Base-by-base conservation (phyloP, 2,797 vertebrate genomes). In the Labroides dimidiatus region DNA sequence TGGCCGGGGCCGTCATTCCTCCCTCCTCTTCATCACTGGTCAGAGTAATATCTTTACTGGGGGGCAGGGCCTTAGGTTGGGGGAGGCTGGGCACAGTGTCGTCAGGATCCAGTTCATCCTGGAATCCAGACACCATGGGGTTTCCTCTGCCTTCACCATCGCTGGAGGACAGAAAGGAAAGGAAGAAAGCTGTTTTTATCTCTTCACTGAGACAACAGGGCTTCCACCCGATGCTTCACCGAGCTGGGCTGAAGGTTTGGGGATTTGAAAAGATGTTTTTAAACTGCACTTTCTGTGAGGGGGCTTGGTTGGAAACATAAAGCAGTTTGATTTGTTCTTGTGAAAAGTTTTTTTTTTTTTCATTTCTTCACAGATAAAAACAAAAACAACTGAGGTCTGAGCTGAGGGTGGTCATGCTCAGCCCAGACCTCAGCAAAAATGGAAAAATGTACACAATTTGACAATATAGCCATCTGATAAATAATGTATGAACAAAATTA, bases 121-220 rank as follows among this genome's bases (percentile, higher is more conserved):
- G 96, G 90, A 98, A 97, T 14, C 92, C 91, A 0, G 97, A 94
- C 19, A 99, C 98, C 96, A 99, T 95, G 0, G 97, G 98, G 91
- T 98, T 99, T 16, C 93, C 95, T 21, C 89, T 72, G 0, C 2
- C 80, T 57, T 97, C 98, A 13, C 89, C 94, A 3, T 99, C 97
- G 1, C 98, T 99, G 91, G 8, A 20, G 70, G 2, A 58, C 10
- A 72, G 4, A 67, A 43, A 52, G 8, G 30, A 63, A 20, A 76
- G 4, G 0, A 72, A 30, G 43, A 44, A 4, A 7, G 4, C 1
- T 1, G 0, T 53, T n/a, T 37, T 59, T 23, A 52, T 30, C 2
- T 24, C 55, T 12, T 45, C 20, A 27, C 17, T 24, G 10, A 21
- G 4, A 23, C 16, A 14, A 47, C 20, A 47, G 7, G 17, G 8